phyloP scores from a whole-genome alignment of 2,888 invertebrate species.

The Tethea ocularis region DNA sequence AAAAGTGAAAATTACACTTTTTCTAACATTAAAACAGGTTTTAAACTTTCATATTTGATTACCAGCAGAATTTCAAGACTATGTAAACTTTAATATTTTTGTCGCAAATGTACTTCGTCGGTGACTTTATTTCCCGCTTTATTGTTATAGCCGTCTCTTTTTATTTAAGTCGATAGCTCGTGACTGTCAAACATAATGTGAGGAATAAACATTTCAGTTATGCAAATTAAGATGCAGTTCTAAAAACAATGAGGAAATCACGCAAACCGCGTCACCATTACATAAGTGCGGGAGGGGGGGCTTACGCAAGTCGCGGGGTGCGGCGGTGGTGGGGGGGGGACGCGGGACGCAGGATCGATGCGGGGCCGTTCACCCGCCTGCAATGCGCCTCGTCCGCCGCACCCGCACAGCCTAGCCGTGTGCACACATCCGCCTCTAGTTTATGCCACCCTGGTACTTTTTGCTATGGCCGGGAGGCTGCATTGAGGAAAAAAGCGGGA shows the following conservation, averaged over 20 bases:
- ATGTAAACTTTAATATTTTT: background rate
- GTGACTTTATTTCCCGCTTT: background rate
- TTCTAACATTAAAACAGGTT: background rate
- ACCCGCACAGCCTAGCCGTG: constrained; percentile 26
- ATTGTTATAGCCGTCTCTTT: background rate
- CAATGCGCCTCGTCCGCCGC: constrained; percentile 69
- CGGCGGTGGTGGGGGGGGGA: constrained; percentile 30
- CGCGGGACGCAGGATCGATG: constrained; percentile 69
- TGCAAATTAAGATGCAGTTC: constrained; percentile 12
- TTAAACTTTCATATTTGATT: background rate
- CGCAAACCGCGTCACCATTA: constrained; percentile 71
- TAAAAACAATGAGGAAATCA: constrained; percentile 57
- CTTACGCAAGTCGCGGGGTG: constrained; percentile 65
- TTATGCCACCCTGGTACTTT: constrained; percentile 68
- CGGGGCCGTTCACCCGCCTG: constrained; percentile 82
- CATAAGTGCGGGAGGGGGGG: constrained; percentile 67
- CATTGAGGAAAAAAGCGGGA: constrained; percentile 33
- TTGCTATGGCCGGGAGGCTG: constrained; percentile 39
- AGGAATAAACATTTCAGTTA: background rate
- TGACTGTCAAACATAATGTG: background rate
- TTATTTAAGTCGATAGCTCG: background rate
- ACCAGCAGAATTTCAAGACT: background rate
- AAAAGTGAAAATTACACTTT: no score
- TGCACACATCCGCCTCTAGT: constrained; percentile 51
- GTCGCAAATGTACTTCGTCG: background rate